A percentile compares a stretch with the other conserved stretches of the same genome.
Conservation (phyloP, 2,888 invertebrate species). For the Theretra japonica region DNA sequence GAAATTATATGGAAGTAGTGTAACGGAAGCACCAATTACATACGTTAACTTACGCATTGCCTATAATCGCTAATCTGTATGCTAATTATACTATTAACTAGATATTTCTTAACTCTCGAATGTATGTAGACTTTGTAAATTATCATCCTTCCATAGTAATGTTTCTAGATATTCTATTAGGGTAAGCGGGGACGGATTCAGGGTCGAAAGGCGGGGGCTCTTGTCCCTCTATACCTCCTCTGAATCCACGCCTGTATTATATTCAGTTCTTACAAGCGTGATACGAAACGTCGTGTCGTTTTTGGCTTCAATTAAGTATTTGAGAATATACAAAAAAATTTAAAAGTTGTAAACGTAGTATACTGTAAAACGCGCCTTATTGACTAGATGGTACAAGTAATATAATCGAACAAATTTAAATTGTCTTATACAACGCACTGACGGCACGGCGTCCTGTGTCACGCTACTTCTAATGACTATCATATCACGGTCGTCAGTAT, state of each 20-base stretch:
- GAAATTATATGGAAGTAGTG: conserved; percentile 27
- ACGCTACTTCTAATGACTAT: conserved; percentile 10
- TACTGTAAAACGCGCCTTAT: conserved; percentile 25
- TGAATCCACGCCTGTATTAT: conserved; percentile 9
- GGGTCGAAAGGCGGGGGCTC: background rate
- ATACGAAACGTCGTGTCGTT: conserved; percentile 7
- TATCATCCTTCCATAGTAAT: conserved; percentile 70
- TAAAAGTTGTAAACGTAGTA: conserved; percentile 19
- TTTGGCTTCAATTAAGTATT: conserved; percentile 27
- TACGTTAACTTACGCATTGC: conserved; percentile 58
- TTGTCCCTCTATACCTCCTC: background rate
- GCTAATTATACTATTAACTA: conserved; percentile 72
- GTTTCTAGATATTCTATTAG: conserved; percentile 25
- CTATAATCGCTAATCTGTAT: conserved; percentile 60
- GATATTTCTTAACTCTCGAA: conserved; percentile 78
- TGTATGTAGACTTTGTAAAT: conserved; percentile 78
- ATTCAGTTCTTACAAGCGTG: conserved; percentile 12
- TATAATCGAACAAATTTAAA: conserved; percentile 11
- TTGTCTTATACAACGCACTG: background rate
- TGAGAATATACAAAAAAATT: conserved; percentile 32
- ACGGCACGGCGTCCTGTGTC: background rate
- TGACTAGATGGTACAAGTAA: conserved; percentile 16
- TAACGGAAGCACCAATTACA: conserved; percentile 74
- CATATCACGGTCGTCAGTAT: conserved; percentile 9
- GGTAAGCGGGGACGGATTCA: conserved; percentile 16